Evolutionary conservation across 2,797 vertebrate genomes (phyloP).

Genomic region (Lindbergichthys nudifrons): DNA sequence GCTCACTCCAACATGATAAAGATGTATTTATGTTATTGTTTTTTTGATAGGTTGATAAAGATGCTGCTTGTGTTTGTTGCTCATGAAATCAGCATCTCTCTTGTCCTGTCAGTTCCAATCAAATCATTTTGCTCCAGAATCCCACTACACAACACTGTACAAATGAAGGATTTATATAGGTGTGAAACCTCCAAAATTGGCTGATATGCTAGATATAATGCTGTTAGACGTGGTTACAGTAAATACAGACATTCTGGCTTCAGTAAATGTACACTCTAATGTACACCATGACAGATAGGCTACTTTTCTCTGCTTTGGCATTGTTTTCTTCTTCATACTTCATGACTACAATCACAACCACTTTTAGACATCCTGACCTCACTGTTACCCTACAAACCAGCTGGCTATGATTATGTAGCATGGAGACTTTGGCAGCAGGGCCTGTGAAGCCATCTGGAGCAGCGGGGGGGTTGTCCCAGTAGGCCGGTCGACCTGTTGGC

Average conservation of each 20-base stretch:
- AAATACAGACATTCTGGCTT: background rate
- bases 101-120: background rate
- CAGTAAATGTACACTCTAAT: background rate
- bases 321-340: slow-evolving; percentile 25
- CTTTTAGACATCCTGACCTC: slow-evolving; percentile 68
- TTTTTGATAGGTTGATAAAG: background rate
- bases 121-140: background rate
- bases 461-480: slow-evolving; percentile 53
- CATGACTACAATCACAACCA: slow-evolving; percentile 21
- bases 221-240: background rate
- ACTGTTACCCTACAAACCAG: slow-evolving; percentile 66
- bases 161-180: background rate
- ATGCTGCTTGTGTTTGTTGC: background rate
- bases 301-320: slow-evolving; percentile 15
- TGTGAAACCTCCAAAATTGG: background rate
- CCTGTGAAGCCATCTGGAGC: slow-evolving; percentile 70
- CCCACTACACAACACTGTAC: background rate
- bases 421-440: slow-evolving; percentile 59
- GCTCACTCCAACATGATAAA: background rate
- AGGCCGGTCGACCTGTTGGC: slow-evolving; percentile 60
- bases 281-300: background rate
- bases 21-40: background rate
- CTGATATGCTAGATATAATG: background rate
- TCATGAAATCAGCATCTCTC: background rate
- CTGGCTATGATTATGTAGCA: slow-evolving; percentile 76